Evolutionary conservation across 2,888 invertebrate genomes (phyloP), one percentile per base, ranked within the genome.

Genomic region (Hartigia nigra): DNA sequence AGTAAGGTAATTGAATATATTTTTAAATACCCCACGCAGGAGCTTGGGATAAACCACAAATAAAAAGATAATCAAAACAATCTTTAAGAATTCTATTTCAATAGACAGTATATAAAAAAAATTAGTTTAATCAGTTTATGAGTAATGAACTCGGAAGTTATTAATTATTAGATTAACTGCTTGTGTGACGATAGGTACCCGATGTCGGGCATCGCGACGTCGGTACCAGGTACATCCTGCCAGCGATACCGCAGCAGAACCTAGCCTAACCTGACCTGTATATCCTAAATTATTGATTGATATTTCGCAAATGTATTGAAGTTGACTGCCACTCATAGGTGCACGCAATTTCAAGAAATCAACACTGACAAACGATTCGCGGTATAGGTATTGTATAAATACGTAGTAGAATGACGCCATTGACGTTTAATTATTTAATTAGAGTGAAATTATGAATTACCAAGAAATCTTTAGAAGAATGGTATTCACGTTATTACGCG

Each of bases 271-370:
- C 34, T 72, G 72, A 72, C 72, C 31, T 34, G 72, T 32, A 72
- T 31, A 72, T 72, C 34, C 34, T 72, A 72, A 72, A 72, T 34
- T 72, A 72, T 72, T 34, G 72, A 72, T 72, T 72, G 31, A 72
- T 72, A 72, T 23, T 72, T 72, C 3, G 72, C 31, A 23, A 12
- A 23, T 55, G 55, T 55, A 55, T 55, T 55, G 23, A 55, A 55
- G 9, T 55, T 55, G 3, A 55, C 55, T 55, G 55, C 55, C 55
- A 55, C 23, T 23, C 9, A 23, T 9, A 23, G 2, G 55, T 23
- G 55, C 55, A 55, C 55, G 55, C 55, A 55, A 23, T 55, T 9
- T 55, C 9, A 55, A 55, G 55, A 2, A 55, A 55, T 55, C 23
- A 39, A 14, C 39, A 23, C 14, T 14, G 0, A 39, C 14, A 39